phyloP scores from a whole-genome alignment of 2,113 vertebrate species.

The Cinclus mexicanus region DNA sequence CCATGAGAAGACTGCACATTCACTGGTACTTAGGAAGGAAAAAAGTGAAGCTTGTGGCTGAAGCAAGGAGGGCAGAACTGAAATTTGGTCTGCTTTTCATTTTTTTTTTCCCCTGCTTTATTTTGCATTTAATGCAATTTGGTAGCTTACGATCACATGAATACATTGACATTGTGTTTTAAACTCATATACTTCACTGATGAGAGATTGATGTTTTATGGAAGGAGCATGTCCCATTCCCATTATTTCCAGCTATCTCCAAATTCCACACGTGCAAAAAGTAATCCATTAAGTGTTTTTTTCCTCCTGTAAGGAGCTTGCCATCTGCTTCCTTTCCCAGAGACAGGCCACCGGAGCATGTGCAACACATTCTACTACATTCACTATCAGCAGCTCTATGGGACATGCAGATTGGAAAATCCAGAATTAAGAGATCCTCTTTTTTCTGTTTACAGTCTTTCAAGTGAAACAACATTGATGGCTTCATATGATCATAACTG shows the following conservation, averaged over 20 bases:
- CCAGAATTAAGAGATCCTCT: not conserved
- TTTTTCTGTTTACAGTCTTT: not conserved
- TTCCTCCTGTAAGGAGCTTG: not conserved
- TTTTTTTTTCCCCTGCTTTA: not conserved
- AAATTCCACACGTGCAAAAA: not conserved
- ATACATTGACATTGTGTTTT: not conserved
- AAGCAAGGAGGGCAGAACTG: not conserved
- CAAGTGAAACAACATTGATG: not conserved
- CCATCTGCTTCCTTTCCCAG: not conserved
- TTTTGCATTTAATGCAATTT: not conserved
- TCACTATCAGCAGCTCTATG: not conserved
- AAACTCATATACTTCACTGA: not conserved
- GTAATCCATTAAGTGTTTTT: not conserved
- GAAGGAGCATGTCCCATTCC: not conserved
- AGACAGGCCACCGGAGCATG: not conserved
- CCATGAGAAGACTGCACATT: fast-evolving
- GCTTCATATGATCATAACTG: not conserved
- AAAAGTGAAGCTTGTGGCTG: not conserved
- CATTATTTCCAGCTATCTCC: not conserved
- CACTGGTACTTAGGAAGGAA: not conserved
- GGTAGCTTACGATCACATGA: not conserved
- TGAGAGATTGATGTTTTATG: not conserved
- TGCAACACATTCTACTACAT: not conserved
- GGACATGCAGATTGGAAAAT: not conserved
- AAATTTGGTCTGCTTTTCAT: not conserved